Conservation (phyloP, 2,113 vertebrate genomes). For the Corydoras maculifer region DNA sequence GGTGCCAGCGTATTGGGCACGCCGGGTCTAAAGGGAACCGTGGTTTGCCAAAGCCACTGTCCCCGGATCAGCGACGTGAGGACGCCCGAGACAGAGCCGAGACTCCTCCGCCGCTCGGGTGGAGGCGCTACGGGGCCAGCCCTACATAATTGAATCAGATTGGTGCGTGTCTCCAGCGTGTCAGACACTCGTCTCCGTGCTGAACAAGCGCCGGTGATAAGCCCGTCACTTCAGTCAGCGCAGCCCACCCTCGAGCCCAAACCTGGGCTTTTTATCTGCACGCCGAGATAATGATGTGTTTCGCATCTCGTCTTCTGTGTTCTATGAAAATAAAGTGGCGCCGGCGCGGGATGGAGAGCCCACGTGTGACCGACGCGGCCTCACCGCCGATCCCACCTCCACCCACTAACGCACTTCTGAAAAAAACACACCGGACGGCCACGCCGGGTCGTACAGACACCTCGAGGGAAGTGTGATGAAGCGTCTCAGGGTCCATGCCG, state of each 20-base stretch:
- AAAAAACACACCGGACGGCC: background rate
- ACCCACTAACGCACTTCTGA: background rate
- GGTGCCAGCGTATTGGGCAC: too few species aligned
- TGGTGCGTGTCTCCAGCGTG: slow-evolving; percentile 55
- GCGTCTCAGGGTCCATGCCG: too few species aligned
- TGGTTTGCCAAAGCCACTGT: too few species aligned
- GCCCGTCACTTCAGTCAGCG: slow-evolving; percentile 17
- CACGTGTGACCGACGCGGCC: background rate
- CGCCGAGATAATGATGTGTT: background rate
- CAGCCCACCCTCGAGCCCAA: background rate
- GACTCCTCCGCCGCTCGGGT: slow-evolving; percentile 54
- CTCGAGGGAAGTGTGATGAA: too few species aligned
- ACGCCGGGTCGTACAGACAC: too few species aligned
- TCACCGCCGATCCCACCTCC: background rate
- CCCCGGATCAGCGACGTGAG: too few species aligned
- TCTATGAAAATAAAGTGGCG: background rate
- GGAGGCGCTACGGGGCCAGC: slow-evolving; percentile 58
- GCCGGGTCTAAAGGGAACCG: too few species aligned
- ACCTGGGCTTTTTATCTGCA: slow-evolving; percentile 1
- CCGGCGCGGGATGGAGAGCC: background rate
- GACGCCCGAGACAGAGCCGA: slow-evolving; percentile 19
- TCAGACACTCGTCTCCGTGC: slow-evolving; percentile 15
- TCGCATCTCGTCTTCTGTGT: background rate
- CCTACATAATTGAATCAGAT: slow-evolving; percentile 71
- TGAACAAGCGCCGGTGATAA: slow-evolving; percentile 32